Base-by-base conservation (phyloP, 2,113 vertebrate genomes). In the Mustelus asterias region DNA sequence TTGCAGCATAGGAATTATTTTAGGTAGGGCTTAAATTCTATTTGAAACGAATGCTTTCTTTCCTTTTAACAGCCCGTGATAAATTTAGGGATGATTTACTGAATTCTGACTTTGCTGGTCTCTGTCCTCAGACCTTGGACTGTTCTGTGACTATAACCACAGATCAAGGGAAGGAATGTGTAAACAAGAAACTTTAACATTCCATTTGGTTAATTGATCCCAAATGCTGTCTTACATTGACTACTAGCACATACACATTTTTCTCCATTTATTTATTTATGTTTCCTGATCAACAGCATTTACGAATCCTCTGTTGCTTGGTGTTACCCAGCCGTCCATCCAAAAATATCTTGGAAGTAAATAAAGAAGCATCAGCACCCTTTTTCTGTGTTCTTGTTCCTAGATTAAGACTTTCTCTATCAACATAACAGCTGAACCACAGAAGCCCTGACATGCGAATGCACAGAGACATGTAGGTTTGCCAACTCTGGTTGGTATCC, bases 141-240 rank as follows among this genome's bases (percentile, higher is more conserved):
- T 76, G 94, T 95, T 95, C 70, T 48, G 69, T 95, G 69, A 48
- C 67, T 95, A 70, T 95, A 72, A 95, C 94, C 69, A 72, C 67
- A 95, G 94, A 95, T 95, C 94, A 95, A 95, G 94, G 67, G 22
- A 95, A 95, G 44, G 94, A 95, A 95, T 95, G 94, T 76, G 69
- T 76, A 95, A 95, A 76, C 94, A 95, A 95, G 94, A 44, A 95
- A 72, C 69, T 95, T 95, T 95, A 92, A 96, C 96, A 96, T 96
- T 96, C 97, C 96, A 97, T 97, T 96, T 97, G 97, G 96, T 96
- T 98, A 98, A 98, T 98, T 98, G 97, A 97, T 98, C 98, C 97
- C 98, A 98, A 98, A 98, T 97, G 98, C 97, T 97, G 97, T 97
- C 97, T 97, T 97, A 97, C 97, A 97, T 97, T 97, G 95, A 96